Evolutionary conservation across 1,140 invertebrate species (phyloP).

Genomic region (Eulimnadia texana): DNA sequence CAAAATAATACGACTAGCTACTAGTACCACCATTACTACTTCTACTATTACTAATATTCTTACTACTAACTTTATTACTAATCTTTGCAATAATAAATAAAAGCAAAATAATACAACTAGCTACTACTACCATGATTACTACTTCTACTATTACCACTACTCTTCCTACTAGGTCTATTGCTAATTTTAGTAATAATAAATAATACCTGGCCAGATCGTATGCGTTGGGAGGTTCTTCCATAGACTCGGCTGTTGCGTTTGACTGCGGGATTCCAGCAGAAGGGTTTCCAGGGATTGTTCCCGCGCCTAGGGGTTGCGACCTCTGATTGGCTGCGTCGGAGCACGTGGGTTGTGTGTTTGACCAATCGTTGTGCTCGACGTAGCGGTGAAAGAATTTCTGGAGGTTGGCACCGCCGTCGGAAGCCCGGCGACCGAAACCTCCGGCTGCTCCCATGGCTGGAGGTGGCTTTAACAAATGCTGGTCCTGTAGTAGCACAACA

Average conservation of each 20-base stretch:
- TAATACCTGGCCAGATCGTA: conserved; percentile 34
- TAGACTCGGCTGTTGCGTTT: conserved; percentile 11
- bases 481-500: too few species aligned
- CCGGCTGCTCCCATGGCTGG: conserved; percentile 68
- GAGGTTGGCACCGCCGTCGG: conserved; percentile 89
- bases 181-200: not conserved
- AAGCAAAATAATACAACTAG: too few species aligned
- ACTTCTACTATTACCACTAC: too few species aligned
- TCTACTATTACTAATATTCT: too few species aligned
- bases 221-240: conserved; percentile 33
- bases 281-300: not conserved
- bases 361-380: conserved; percentile 37
- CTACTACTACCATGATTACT: too few species aligned
- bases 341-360: conserved; percentile 37
- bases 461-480: conserved; percentile 82
- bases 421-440: conserved; percentile 75
- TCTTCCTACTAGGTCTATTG: too few species aligned
- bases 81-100: too few species aligned
- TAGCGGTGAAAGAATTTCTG: conserved; percentile 55
- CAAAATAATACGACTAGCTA: too few species aligned
- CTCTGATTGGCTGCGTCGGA: not conserved
- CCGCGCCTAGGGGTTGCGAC: conserved; percentile 1
- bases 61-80: too few species aligned
- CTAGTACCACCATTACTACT: too few species aligned
- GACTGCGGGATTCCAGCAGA: not conserved